Evolutionary conservation across 2,113 vertebrate genomes (phyloP).

Genomic region (Chrysochloris asiatica): DNA sequence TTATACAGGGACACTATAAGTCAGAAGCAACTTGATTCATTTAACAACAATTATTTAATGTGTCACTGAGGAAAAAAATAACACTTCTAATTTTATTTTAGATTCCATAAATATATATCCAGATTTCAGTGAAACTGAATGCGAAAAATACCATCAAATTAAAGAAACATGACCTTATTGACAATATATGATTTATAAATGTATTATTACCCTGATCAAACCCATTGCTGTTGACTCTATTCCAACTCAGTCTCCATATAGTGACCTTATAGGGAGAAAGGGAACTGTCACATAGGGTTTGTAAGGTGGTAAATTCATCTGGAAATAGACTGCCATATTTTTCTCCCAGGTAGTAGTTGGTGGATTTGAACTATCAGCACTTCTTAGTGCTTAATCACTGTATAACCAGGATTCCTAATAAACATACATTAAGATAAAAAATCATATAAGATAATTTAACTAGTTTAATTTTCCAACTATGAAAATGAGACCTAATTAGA

Average conservation of each 20-base stretch:
- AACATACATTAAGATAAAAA: neutral
- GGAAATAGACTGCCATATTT: neutral
- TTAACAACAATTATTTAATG: too few relatives aligned
- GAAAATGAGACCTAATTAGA: neutral
- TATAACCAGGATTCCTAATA: neutral
- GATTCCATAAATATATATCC: neutral
- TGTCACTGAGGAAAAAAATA: too few relatives aligned
- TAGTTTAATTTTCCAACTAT: neutral
- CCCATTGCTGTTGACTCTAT: neutral
- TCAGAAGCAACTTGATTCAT: neutral
- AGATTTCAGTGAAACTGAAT: neutral
- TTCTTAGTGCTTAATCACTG: neutral
- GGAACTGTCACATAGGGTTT: too few relatives aligned
- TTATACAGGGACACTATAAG: too few relatives aligned
- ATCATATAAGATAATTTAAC: neutral
- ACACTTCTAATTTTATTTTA: conserved; percentile 37
- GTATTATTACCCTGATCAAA: neutral
- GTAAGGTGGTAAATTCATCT: too few relatives aligned
- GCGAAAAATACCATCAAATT: neutral
- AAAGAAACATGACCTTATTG: neutral
- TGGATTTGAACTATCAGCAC: neutral
- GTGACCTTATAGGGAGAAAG: neutral
- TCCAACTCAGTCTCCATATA: neutral
- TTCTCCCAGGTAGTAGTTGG: neutral
- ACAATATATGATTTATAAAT: neutral